Evolutionary conservation across 2,888 invertebrate genomes (phyloP).

Genomic region (Willowsia nigromaculata): DNA sequence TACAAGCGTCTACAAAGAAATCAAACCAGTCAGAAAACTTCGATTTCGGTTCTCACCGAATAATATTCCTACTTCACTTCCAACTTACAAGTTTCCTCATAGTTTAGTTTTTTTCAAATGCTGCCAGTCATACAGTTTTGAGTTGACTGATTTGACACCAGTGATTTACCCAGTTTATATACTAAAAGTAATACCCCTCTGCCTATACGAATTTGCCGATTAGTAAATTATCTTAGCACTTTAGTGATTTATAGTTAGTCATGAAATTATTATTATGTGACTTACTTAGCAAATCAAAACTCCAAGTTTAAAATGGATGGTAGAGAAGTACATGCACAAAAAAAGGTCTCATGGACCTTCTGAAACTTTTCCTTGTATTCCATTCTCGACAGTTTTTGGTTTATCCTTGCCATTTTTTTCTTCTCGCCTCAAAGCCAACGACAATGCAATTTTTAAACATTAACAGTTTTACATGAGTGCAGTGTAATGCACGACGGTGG

Average conservation of each 20-base stretch:
- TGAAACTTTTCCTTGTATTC: conserved; percentile 59
- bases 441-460: not conserved
- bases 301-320: conserved; percentile 44
- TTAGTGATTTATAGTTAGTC: not conserved
- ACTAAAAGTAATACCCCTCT: conserved; percentile 30
- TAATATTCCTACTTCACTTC: not conserved
- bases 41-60: not conserved
- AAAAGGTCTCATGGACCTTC: conserved; percentile 64
- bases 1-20: conserved; percentile 54
- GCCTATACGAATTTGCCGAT: not conserved
- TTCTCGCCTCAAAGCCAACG: conserved; percentile 8
- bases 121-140: not conserved
- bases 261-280: not conserved
- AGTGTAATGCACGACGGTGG: not conserved
- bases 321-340: conserved; percentile 43
- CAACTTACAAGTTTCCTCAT: conserved; percentile 68
- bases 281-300: not conserved
- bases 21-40: not conserved
- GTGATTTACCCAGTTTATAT: conserved; percentile 28
- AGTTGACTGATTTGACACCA: conserved; percentile 51
- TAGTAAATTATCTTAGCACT: not conserved
- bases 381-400: conserved; percentile 13
- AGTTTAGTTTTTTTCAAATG: not conserved
- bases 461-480: not conserved
- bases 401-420: conserved; percentile 51